Percentiles rank a stretch among this genome's conserved stretches.
These are phyloP conservation scores for Polydesmus complanatus DNA, from an alignment of 2,888 invertebrate species.

Conservation along the genomic window DNA sequence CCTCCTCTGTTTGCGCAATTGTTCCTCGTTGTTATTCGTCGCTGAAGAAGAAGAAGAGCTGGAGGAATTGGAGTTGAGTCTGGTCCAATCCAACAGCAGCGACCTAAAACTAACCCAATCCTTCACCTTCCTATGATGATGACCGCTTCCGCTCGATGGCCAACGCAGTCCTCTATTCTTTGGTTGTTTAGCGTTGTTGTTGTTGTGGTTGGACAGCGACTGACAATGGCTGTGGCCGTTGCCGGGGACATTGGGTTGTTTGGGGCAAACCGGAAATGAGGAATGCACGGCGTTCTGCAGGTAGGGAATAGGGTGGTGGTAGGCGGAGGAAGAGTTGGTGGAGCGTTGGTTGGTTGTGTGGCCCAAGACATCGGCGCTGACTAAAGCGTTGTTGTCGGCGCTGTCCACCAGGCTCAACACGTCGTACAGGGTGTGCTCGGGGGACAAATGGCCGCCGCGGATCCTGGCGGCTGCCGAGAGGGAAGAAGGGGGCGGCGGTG, in stretches of 20 bases:
- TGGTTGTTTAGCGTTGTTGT: constrained; percentile 14
- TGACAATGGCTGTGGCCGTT: constrained; percentile 23
- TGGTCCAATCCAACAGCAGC: constrained; percentile 17
- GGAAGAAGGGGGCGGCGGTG: not conserved
- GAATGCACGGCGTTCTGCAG: constrained; percentile 55
- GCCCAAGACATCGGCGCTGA: constrained; percentile 38
- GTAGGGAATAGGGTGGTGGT: constrained; percentile 46
- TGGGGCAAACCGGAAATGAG: constrained; percentile 23
- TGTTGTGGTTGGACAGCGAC: not conserved
- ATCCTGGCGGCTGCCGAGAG: not conserved
- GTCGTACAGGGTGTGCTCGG: constrained; percentile 24
- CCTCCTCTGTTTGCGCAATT: too few species aligned
- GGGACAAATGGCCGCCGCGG: not conserved
- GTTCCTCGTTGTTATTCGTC: not conserved
- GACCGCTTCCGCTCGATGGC: not conserved
- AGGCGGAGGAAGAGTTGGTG: constrained; percentile 19
- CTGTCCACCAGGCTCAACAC: constrained; percentile 26
- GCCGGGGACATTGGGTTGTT: constrained; percentile 31
- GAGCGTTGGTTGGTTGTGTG: constrained; percentile 18
- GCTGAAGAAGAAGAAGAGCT: not conserved
- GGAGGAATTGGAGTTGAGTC: not conserved
- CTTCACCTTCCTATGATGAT: constrained; percentile 21
- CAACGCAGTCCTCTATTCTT: constrained; percentile 14
- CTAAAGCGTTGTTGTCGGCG: constrained; percentile 27
- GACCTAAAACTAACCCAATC: constrained; percentile 17